Evolutionary conservation across 2,113 vertebrate genomes (phyloP), one percentile per base, ranked within the genome.

Genomic region (Lophochroa leadbeateri): DNA sequence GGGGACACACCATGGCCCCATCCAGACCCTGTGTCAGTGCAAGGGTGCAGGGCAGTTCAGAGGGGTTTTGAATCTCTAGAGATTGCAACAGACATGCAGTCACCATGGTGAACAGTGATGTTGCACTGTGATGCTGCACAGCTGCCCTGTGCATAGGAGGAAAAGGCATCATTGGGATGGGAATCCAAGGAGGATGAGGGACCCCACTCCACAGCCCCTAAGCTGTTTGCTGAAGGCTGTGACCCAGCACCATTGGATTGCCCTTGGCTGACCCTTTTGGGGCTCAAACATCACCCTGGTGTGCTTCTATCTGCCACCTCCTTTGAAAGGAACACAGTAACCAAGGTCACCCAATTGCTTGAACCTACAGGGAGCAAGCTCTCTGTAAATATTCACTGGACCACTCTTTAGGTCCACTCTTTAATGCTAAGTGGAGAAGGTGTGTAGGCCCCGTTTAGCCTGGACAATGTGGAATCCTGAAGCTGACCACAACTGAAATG

Each of bases 131-230:
- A 57, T 21, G 19, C 19, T 57, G 31, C 31, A 9, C 31, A 57
- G 8, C 55, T n/a, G 55, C 55, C n/a, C 55, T 57, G 55, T n/a
- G 25, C 14, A 28, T 15, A 23, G 39, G 43, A 60, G 27, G 29
- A 72, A 65, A 77, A 60, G 19, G 1, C 2, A 1, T 23, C 19
- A 15, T 1, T 18, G 17, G 21, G 33, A 10, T 70, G 46, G 46
- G 15, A 71, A 52, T 25, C 15, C 10, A 24, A 19, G 23, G n/a
- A 53, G 27, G 37, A 57, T 31, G 35, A 57, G 17, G 29, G 21
- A 9, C 9, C 27, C 2, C 5, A 6, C 9, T 3, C 11, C 21
- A 29, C 4, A 57, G 25, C 7, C 10, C n/a, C 13, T 21, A 29
- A 11, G 7, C 6, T 28, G 6, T 50, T 84, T 33, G 9, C 44